Evolutionary conservation across 2,113 vertebrate species (phyloP).

Genomic region (Xiphorhynchus elegans): DNA sequence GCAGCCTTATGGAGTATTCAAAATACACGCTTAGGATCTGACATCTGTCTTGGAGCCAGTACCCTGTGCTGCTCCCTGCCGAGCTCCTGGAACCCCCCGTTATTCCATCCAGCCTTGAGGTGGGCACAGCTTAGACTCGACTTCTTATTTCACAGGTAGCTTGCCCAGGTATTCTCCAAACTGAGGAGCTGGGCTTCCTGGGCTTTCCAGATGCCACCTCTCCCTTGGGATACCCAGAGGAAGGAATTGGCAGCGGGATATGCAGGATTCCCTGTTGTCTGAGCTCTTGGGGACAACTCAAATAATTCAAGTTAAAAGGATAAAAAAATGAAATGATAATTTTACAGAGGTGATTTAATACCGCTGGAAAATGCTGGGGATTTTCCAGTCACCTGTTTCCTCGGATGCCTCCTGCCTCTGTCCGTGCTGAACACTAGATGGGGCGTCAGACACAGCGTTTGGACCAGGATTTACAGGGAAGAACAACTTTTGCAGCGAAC

Average conservation of each 20-base stretch:
- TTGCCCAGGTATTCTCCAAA: background rate
- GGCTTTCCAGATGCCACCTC: background rate
- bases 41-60: background rate
- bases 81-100: rapidly evolving
- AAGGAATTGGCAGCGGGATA: no score
- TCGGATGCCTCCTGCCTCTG: background rate
- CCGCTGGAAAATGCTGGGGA: background rate
- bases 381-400: background rate
- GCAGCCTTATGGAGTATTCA: background rate
- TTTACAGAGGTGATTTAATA: background rate
- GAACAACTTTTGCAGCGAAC: background rate
- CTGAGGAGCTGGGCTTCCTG: background rate
- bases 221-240: background rate
- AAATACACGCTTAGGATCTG: background rate
- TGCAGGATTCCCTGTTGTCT: background rate
- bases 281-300: background rate
- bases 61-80: background rate
- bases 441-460: slow-evolving; percentile 12
- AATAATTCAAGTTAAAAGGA: no score
- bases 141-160: background rate
- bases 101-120: no score
- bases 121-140: background rate
- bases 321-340: background rate
- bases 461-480: background rate
- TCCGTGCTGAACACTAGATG: slow-evolving; percentile 25